Evolutionary conservation across 1,140 invertebrate genomes (phyloP), one percentile per base, ranked within the genome.

Genomic region (Eubasilissa regina): DNA sequence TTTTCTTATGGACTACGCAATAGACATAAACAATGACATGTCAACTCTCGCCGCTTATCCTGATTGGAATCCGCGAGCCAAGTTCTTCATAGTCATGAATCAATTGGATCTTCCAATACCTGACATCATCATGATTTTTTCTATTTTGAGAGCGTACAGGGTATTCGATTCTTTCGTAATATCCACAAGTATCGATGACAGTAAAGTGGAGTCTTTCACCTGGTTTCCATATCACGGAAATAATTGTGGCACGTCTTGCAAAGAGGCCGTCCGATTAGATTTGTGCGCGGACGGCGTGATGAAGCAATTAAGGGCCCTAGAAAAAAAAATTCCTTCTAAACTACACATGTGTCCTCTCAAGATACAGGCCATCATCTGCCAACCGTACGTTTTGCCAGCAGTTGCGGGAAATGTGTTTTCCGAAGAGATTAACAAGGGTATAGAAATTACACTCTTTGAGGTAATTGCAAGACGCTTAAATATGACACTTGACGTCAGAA

Each of bases 161-260:
- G n/a, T 51, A 12, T 51, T 62, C 13, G 58, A 62, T 25, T 62
- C 58, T 0, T 62, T 43, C 25, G 12, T 62, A 13, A 62, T 62
- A 62, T 9, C 12, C 9, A 7, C 58, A 51, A 51, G 19, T 25
- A 9, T 12, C 8, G 13, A 62, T 62, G 21, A 62, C 12, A 43
- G 25, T 0, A 25, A 35, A 10, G 58, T 62, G 3, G 25, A 62
- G 9, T 21, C 19, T 35, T 62, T 25, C 13, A 62, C 58, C 0
- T 62, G 58, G 19, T 62, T 43, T 35, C 58, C 25, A 9, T 62
- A 25, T 25, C 17, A 19, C 11, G 25, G 3, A 43, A 0, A 62
- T 21, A 3, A 62, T 11, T 62, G 19, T 25, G 58, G 58, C 3
- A 43, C 1, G 1, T 12, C n/a, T 12, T 51, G 48, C 8, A 8